Base-by-base conservation (phyloP, 2,888 invertebrate genomes). In the Phanerotoma sp. region DNA sequence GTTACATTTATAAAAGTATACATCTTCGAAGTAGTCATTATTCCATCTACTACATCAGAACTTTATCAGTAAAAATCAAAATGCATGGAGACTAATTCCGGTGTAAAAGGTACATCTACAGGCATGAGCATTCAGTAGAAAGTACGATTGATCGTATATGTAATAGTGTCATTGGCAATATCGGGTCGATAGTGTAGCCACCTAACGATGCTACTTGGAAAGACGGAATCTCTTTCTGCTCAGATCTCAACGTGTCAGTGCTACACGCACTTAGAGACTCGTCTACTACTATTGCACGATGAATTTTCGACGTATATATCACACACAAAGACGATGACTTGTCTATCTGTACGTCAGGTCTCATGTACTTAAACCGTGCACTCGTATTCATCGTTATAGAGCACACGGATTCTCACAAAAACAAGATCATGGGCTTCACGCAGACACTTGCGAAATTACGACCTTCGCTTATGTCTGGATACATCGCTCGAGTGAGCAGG, bases 361-460 rank as follows among this genome's bases (percentile, higher is more conserved):
- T 38, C 20, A 38, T 38, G 38, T 38, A 20, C 38, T 25, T 9
- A 25, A 25, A 9, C 25, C 9, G 7, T 25, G 9, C 38, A 18
- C 38, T 18, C 20, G 9, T 33, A 20, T 32, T 22, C n/a, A 28
- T 20, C 40, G n/a, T 13, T n/a, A n/a, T n/a, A n/a, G n/a, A n/a
- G n/a, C 25, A 13, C 22, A 33, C 15, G 33, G 22, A 30, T 13
- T 9, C 37, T 37, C 37, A 35, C 42, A 37, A 18, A 42, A 44
- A 28, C 42, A 28, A 30, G 37, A 44, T 32, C 52, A 51, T 30
- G 41, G 57, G 60, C 52, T 56, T 58, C 65, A 69, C 72, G 65
- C 71, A 71, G 71, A 69, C 70, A 71, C 65, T 63, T 64, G 65
- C 65, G 65, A 68, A 72, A 72, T 72, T 69, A 71, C 71, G 70